These are phyloP conservation scores for Mastigias papua DNA, from an alignment of 30 jellyfish, hydroid and myxozoan species.

Conservation along the genomic window DNA sequence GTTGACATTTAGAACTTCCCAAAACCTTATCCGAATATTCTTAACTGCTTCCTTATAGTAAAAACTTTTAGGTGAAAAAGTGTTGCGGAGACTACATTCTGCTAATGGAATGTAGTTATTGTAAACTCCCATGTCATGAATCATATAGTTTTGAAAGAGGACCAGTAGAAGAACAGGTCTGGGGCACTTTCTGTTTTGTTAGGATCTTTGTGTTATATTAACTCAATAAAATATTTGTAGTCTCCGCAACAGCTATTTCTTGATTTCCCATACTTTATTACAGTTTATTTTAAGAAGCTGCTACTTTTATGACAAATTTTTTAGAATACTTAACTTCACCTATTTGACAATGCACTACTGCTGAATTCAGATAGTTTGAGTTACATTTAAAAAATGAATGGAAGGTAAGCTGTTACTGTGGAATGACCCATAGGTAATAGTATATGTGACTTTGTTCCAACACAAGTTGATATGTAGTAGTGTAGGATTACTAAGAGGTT, in stretches of 20 bases:
- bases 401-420: background rate
- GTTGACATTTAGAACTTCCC: background rate
- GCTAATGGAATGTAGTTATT: background rate
- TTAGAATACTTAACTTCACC: background rate
- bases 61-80: background rate
- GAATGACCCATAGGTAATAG: no score
- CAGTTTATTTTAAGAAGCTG: background rate
- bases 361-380: background rate
- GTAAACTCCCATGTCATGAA: background rate
- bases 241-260: background rate
- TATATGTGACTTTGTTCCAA: no score
- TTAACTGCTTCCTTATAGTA: background rate
- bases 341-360: background rate
- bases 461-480: background rate
- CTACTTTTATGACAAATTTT: background rate
- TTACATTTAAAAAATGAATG: background rate
- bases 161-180: background rate
- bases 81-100: background rate
- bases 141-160: background rate
- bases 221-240: background rate
- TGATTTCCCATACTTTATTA: background rate
- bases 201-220: background rate
- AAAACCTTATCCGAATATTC: background rate
- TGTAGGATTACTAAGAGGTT: no score
- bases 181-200: background rate